Conservation (phyloP, 1,140 invertebrate genomes). For the Drosophila lacertosa region DNA sequence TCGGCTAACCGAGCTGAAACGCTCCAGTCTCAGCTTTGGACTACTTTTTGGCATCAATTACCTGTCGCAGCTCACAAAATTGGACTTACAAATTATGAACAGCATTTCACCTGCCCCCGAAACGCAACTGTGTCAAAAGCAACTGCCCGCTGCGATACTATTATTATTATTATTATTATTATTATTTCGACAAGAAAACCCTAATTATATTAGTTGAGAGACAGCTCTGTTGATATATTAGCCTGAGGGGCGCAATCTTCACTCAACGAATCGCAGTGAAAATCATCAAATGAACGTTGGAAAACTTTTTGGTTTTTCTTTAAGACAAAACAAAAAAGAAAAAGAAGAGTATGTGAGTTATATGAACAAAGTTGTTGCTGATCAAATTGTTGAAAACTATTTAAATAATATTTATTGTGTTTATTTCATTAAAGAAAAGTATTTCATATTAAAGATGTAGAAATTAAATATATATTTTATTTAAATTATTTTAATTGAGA, state of each 20-base stretch:
- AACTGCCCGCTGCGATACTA: conserved; percentile 56
- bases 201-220: conserved; percentile 78
- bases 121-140: conserved; percentile 73
- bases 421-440: too few species aligned
- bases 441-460: too few species aligned
- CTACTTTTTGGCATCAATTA: conserved; percentile 76
- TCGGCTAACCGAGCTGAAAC: conserved; percentile 58
- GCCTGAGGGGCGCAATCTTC: conserved; percentile 60
- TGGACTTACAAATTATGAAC: conserved; percentile 69
- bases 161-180: too few species aligned
- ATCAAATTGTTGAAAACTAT: too few species aligned
- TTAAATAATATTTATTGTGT: too few species aligned
- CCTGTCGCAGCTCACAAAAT: conserved; percentile 54
- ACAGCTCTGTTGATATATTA: conserved; percentile 62
- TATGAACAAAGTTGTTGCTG: too few species aligned
- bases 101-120: conserved; percentile 51
- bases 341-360: neutral
- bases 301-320: conserved; percentile 48
- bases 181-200: conserved; percentile 72
- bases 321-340: neutral
- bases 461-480: too few species aligned
- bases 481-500: too few species aligned
- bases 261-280: conserved; percentile 60
- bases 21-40: conserved; percentile 33
- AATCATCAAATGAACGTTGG: conserved; percentile 70